These are phyloP conservation scores for Drosophila nigricruria DNA, from an alignment of 2,888 invertebrate genomes.

Conservation along the genomic window DNA sequence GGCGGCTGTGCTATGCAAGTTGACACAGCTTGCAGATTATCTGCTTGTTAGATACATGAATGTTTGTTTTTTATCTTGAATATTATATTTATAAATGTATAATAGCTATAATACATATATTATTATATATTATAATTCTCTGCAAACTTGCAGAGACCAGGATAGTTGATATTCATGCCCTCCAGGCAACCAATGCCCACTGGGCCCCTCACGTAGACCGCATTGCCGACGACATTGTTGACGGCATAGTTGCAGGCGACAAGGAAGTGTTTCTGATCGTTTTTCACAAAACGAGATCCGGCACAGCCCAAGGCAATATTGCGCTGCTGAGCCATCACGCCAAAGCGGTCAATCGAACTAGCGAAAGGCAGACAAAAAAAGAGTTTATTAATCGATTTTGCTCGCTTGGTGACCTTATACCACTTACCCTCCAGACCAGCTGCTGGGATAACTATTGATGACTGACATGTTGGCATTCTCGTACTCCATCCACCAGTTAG, in stretches of 20 bases:
- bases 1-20: slow-evolving; percentile 36
- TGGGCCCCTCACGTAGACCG: slow-evolving; percentile 41
- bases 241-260: slow-evolving; percentile 64
- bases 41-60: slow-evolving; percentile 51
- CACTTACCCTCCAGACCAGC: slow-evolving; percentile 43
- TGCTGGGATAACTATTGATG: slow-evolving; percentile 42
- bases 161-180: slow-evolving; percentile 35
- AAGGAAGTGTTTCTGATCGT: slow-evolving; percentile 32
- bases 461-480: slow-evolving; percentile 37
- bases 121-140: slow-evolving; percentile 40
- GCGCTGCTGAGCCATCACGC: slow-evolving; percentile 55
- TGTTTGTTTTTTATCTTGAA: slow-evolving; percentile 38
- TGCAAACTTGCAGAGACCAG: slow-evolving; percentile 40
- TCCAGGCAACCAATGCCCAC: slow-evolving; percentile 41
- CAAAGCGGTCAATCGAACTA: slow-evolving; percentile 53
- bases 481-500: slow-evolving; percentile 61
- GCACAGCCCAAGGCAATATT: slow-evolving; percentile 55
- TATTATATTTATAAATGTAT: slow-evolving; percentile 38
- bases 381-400: not conserved
- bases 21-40: slow-evolving; percentile 63
- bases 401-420: no score
- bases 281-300: slow-evolving; percentile 25
- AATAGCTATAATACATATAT: no score
- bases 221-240: slow-evolving; percentile 30
- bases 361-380: no score